Percentiles rank a stretch among this genome's conserved stretches.
Conservation (phyloP, 1,140 invertebrate genomes). For the Pseudomyrmex sp. region DNA sequence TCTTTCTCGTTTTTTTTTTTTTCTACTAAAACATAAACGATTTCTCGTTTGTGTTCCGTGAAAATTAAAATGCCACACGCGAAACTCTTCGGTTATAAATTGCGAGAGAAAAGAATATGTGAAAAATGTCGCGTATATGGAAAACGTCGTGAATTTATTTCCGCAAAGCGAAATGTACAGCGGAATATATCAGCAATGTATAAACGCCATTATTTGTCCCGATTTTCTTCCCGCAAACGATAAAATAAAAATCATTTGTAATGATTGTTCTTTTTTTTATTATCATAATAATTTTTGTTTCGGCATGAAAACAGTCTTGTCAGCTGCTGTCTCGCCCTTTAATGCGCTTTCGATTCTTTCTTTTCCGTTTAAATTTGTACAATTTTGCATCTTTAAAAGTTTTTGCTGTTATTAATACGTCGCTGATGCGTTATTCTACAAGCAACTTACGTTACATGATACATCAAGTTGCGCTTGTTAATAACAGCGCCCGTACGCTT, state of each 20-base stretch:
- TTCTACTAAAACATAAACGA: neutral
- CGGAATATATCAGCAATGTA: neutral
- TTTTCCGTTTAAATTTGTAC: too few species aligned
- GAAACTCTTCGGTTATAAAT: neutral
- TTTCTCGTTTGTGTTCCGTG: neutral
- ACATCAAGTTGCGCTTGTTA: constrained; percentile 3
- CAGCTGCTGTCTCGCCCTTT: too few species aligned
- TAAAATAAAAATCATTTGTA: too few species aligned
- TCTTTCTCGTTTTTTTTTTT: neutral
- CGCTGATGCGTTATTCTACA: neutral
- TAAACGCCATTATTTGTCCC: constrained; percentile 18
- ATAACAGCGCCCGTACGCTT: neutral
- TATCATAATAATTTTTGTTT: too few species aligned
- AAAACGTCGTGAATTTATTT: neutral
- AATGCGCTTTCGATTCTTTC: too few species aligned
- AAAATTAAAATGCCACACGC: neutral
- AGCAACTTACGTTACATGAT: constrained; percentile 6
- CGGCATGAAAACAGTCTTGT: too few species aligned
- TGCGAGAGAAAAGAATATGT: too few species aligned
- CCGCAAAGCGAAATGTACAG: too few species aligned
- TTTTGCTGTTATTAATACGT: constrained; percentile 12
- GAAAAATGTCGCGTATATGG: neutral
- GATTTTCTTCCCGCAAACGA: neutral
- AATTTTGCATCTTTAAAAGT: too few species aligned
- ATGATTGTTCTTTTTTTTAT: too few species aligned